Conservation (phyloP, 2,888 invertebrate genomes). For the Dasysyrphus tricinctus region DNA sequence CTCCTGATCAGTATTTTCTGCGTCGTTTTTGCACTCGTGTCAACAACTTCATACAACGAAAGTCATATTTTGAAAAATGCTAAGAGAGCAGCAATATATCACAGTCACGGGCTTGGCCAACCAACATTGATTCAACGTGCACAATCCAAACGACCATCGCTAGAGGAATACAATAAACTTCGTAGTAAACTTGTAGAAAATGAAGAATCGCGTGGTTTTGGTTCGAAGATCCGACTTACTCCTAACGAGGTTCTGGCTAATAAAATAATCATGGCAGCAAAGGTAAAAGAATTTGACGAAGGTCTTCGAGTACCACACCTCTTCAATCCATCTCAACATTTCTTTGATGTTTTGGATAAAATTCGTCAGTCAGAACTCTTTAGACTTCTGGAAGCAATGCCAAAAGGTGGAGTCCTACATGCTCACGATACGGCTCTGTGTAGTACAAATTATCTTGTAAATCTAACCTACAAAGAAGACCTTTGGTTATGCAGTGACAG, state of each 20-base stretch:
- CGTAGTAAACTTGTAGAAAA: conserved; percentile 84
- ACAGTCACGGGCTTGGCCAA: conserved; percentile 50
- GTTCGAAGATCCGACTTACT: conserved; percentile 84
- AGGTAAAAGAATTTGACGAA: conserved; percentile 85
- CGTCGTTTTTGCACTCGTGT: conserved; percentile 2
- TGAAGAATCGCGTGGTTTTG: conserved; percentile 84
- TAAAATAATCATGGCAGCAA: conserved; percentile 85
- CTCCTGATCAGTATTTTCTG: conserved; percentile 28
- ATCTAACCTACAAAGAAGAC: conserved; percentile 86
- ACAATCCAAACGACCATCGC: conserved; percentile 41
- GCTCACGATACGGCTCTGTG: conserved; percentile 88
- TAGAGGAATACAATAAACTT: conserved; percentile 78
- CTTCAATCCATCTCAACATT: conserved; percentile 88
- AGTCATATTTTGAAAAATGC: not conserved
- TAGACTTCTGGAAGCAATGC: conserved; percentile 87
- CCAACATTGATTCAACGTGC: conserved; percentile 46
- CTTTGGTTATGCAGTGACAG: conserved; percentile 83
- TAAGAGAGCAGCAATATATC: not conserved
- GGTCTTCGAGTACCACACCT: conserved; percentile 85
- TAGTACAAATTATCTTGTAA: conserved; percentile 86
- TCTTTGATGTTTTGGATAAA: conserved; percentile 85
- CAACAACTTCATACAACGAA: conserved; percentile 46
- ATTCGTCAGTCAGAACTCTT: conserved; percentile 88
- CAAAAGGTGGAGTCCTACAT: conserved; percentile 90
- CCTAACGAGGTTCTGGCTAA: conserved; percentile 85